These are phyloP conservation scores for Laspeyria flexula DNA, from an alignment of 2,888 invertebrate species.

Conservation along the genomic window DNA sequence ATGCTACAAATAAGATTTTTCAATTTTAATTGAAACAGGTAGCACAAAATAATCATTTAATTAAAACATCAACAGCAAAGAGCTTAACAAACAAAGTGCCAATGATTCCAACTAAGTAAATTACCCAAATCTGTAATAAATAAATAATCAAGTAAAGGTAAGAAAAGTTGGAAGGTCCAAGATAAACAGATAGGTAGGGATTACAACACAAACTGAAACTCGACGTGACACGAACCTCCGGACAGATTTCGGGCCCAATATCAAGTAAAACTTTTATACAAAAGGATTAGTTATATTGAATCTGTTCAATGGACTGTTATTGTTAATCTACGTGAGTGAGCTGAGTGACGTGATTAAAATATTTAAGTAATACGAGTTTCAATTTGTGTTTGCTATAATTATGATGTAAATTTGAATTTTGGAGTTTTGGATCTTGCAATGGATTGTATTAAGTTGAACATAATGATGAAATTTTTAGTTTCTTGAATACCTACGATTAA, in stretches of 20 bases:
- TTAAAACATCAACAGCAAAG: background rate
- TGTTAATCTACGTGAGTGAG: slow-evolving; percentile 2
- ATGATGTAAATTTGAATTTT: too few relatives aligned
- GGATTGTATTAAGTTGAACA: too few relatives aligned
- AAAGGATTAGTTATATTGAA: slow-evolving; percentile 13
- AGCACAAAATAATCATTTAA: background rate
- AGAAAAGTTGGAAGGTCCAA: slow-evolving; percentile 36
- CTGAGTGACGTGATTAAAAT: background rate
- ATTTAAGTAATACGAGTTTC: too few relatives aligned
- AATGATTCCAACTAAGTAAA: slow-evolving; percentile 4
- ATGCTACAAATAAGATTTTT: too few relatives aligned
- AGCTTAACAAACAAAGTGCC: background rate
- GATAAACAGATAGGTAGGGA: slow-evolving; percentile 41
- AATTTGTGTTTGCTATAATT: too few relatives aligned
- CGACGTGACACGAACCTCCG: slow-evolving; percentile 21
- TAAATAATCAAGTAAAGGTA: slow-evolving; percentile 41
- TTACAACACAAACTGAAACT: slow-evolving; percentile 38
- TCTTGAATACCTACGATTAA: too few relatives aligned
- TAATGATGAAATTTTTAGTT: too few relatives aligned
- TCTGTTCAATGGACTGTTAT: slow-evolving; percentile 8
- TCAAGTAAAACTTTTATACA: slow-evolving; percentile 10
- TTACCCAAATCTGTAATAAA: slow-evolving; percentile 35
- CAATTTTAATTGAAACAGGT: too few relatives aligned
- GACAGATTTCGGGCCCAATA: slow-evolving; percentile 33
- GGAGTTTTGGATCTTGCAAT: too few relatives aligned